Conservation (phyloP, 2,888 invertebrate species). For the Allygus modestus region DNA sequence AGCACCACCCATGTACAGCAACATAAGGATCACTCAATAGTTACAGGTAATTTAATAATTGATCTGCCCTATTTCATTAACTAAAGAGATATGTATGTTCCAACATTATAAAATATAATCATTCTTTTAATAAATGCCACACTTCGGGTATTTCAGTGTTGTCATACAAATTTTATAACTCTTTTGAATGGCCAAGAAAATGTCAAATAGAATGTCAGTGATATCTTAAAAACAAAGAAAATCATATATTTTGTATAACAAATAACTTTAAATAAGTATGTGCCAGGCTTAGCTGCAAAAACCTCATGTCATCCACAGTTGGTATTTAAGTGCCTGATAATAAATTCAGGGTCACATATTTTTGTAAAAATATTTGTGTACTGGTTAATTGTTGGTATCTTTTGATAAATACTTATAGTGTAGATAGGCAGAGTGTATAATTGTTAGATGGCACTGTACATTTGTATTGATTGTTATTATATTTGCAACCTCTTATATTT, state of each 20-base stretch:
- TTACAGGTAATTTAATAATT: too few species aligned
- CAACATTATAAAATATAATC: too few species aligned
- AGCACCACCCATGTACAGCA: too few species aligned
- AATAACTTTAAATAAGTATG: neutral
- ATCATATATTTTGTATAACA: neutral
- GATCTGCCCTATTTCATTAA: too few species aligned
- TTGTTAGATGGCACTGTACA: conserved; percentile 47
- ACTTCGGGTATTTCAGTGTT: too few species aligned
- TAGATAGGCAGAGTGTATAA: neutral
- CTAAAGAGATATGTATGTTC: too few species aligned
- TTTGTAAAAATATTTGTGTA: conserved; percentile 46
- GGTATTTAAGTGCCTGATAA: conserved; percentile 45
- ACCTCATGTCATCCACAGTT: neutral
- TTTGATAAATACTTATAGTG: conserved; percentile 43
- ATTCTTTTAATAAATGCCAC: too few species aligned
- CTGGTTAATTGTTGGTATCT: conserved; percentile 28
- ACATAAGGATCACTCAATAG: too few species aligned
- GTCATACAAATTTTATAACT: too few species aligned
- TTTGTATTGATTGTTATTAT: conserved; percentile 48
- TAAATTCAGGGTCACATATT: conserved; percentile 51
- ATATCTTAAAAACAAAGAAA: neutral
- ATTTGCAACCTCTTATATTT: conserved; percentile 30
- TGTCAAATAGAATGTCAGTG: neutral
- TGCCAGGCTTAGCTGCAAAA: neutral
- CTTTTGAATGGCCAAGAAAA: neutral